Evolutionary conservation across 2,888 invertebrate genomes (phyloP), one percentile per base, ranked within the genome.

Genomic region (Hypena proboscidalis): DNA sequence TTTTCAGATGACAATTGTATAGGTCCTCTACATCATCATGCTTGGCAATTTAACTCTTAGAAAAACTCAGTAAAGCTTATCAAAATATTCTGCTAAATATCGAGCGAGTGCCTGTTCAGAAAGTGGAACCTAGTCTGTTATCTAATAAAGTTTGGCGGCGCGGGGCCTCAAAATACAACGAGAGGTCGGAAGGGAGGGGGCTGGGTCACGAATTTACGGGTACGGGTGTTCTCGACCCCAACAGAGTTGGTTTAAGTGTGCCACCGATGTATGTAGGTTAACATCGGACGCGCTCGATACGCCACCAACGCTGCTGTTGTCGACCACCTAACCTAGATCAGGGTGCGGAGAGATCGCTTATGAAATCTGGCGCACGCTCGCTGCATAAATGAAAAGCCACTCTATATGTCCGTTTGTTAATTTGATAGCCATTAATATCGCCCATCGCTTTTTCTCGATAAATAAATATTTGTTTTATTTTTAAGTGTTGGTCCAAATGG

Each of bases 261-360:
- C 81, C 85, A 71, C 76, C 70, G 82, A 81, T 80, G 80, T 84
- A 85, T 85, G 87, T 86, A 85, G 86, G 85, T 86, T 86, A 85
- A 87, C 88, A 83, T 87, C 86, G 83, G 86, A 81, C 87, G 88
- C 89, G 90, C 89, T 90, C 90, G 83, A 90, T 90, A 90, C 87
- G 83, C 84, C 73, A 74, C 80, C 77, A 79, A 80, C 68, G 71
- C 79, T 77, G 82, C 77, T 72, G 78, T 78, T 82, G 87, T 79
- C 89, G 90, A 82, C 88, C 88, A 89, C 86, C 85, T 90, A 90
- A 90, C 90, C 90, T 87, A 90, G 89, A 89, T 90, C 90, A 90
- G 89, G 89, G 89, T 85, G 83, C 80, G 80, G 88, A 87, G 90
- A 90, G 88, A 89, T 88, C 85, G 88, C 87, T 89, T 89, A 89